Evolutionary conservation across 2,113 vertebrate species (phyloP), one percentile per base, ranked within the genome.

Genomic region (Cichladusa arquata): DNA sequence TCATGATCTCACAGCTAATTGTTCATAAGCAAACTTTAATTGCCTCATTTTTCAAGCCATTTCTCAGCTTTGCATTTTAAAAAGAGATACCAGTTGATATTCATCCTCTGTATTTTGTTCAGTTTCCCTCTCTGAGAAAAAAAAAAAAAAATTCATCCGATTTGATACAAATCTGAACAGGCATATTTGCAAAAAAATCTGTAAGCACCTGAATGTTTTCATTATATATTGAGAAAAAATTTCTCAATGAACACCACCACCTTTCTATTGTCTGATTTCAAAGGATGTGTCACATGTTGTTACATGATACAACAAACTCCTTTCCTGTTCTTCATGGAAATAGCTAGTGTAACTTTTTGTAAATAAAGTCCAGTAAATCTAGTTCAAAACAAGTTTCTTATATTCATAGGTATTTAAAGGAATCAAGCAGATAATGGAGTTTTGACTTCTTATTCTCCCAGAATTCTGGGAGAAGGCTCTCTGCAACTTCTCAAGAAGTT

Each of bases 1-100:
- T 81, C 34, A 42, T 17, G 19, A 86, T 78, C 38, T 45, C 42
- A 58, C 18, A 76, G n/a, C 12, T 90, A 92, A 81, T 64, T 88
- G 33, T 60, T 90, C 81, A 79, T 85, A 85, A 88, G 40, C 31
- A 72, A 82, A 72, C 10, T 11, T 64, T 92, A 95, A 92, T 81
- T 86, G 36, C 45, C 40, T 93, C 13, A 77, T 93, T 93, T 95
- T 95, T 95, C 83, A 95, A 90, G 50, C 6, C 45, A 65, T 65
- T 82, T 33, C 19, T 71, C 33, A 69, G 11, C 18, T 76, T 12
- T 64, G 8, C n/a, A 54, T 79, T 88, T 82, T 33, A 77, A 78
- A 11, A 10, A 42, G 23, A 71, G 5, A 33, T 42, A 58, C 4
- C 34, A 58, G 17, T 15, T 71, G 23, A 73, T 65, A 72, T 19